phyloP scores from a whole-genome alignment of 2,888 invertebrate species.

The Trissolcus japonicus region DNA sequence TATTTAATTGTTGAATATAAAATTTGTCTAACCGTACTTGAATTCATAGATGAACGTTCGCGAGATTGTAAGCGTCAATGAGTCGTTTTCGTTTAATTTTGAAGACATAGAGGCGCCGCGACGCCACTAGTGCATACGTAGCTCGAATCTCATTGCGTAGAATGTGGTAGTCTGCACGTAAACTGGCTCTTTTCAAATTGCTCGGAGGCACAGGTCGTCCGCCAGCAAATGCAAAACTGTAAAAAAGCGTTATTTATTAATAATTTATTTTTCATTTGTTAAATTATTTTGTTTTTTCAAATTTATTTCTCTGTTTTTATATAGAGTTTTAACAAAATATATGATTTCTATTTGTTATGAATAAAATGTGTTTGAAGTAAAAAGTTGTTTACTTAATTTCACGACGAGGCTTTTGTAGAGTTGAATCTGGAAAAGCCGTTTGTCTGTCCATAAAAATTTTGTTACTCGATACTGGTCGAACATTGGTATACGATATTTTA shows the following conservation, averaged over 20 bases:
- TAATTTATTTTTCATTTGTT: conserved; percentile 16
- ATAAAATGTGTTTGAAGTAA: background rate
- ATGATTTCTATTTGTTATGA: conserved; percentile 1
- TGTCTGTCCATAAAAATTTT: conserved; percentile 67
- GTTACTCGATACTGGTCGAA: conserved; percentile 62
- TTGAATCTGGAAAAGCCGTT: conserved; percentile 71
- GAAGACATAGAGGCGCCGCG: conserved; percentile 70
- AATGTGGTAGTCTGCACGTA: conserved; percentile 74
- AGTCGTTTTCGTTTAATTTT: conserved; percentile 68
- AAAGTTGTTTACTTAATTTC: conserved; percentile 69
- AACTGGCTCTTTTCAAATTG: conserved; percentile 70
- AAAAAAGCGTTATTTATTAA: conserved; percentile 14
- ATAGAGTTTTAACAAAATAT: background rate
- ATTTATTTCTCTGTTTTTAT: background rate
- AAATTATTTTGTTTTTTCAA: conserved; percentile 6
- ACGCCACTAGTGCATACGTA: conserved; percentile 71
- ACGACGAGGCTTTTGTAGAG: conserved; percentile 68
- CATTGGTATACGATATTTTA: conserved; percentile 72
- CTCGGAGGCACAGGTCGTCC: conserved; percentile 72
- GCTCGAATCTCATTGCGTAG: conserved; percentile 71
- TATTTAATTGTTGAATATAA: conserved; percentile 33
- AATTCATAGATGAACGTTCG: conserved; percentile 55
- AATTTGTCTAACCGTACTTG: conserved; percentile 6
- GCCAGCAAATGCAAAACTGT: conserved; percentile 73
- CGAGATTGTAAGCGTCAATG: conserved; percentile 63